phyloP scores from a whole-genome alignment of 2,113 vertebrate species.

The Otis tarda region DNA sequence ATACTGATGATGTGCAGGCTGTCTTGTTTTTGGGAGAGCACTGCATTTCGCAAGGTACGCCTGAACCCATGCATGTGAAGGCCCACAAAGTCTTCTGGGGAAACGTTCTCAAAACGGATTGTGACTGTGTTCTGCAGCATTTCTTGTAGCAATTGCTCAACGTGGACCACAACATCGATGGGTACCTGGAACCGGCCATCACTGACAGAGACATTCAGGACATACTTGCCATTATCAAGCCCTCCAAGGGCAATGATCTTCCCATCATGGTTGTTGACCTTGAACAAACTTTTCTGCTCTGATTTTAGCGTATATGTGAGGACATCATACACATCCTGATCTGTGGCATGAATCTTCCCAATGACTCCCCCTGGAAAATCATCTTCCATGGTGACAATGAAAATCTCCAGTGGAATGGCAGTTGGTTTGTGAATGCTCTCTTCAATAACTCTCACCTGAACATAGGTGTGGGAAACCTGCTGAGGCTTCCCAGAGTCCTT shows the following conservation, averaged over 20 bases:
- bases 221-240: slow-evolving; percentile 89
- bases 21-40: slow-evolving; percentile 87
- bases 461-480: slow-evolving; percentile 81
- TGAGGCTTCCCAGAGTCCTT: slow-evolving; percentile 90
- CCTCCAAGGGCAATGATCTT: slow-evolving; percentile 94
- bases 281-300: slow-evolving; percentile 93
- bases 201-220: slow-evolving; percentile 91
- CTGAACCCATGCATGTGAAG: slow-evolving; percentile 86
- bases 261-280: slow-evolving; percentile 90
- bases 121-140: slow-evolving; percentile 93
- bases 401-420: slow-evolving; percentile 89
- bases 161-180: slow-evolving; percentile 87
- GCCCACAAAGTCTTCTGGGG: slow-evolving; percentile 90
- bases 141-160: slow-evolving; percentile 86
- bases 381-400: slow-evolving; percentile 96
- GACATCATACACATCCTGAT: slow-evolving; percentile 93
- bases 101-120: slow-evolving; percentile 91
- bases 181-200: slow-evolving; percentile 93
- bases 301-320: slow-evolving; percentile 88
- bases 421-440: slow-evolving; percentile 93
- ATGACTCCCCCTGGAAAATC: slow-evolving; percentile 97
- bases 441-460: slow-evolving; percentile 91
- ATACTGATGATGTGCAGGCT: slow-evolving; percentile 90
- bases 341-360: slow-evolving; percentile 93
- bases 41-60: slow-evolving; percentile 80